Evolutionary conservation across 2,113 vertebrate genomes (phyloP).

Genomic region (Mandrillus leucophaeus): DNA sequence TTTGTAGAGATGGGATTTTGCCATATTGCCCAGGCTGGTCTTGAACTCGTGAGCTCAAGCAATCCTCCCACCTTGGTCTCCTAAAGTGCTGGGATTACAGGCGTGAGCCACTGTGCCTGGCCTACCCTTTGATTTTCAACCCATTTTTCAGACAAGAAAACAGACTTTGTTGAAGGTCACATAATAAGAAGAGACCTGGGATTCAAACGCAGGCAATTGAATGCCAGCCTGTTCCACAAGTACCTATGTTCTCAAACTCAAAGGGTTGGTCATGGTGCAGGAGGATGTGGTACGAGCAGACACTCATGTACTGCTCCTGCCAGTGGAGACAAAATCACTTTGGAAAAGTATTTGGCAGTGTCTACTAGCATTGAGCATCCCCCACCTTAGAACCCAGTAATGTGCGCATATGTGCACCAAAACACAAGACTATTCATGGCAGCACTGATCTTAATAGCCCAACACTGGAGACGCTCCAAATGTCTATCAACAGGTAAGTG

Average conservation of each 20-base stretch:
- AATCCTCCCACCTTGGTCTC: too few species aligned
- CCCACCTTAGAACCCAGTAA: background rate
- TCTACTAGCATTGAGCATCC: background rate
- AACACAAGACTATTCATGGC: background rate
- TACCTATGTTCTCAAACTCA: background rate
- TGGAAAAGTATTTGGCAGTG: background rate
- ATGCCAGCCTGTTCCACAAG: background rate
- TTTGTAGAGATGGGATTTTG: too few species aligned
- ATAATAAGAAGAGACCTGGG: background rate
- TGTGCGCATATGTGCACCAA: background rate
- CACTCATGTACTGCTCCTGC: background rate
- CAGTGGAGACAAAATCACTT: background rate
- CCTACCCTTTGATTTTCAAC: too few species aligned
- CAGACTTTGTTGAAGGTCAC: background rate
- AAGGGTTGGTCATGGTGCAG: background rate
- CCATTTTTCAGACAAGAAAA: background rate
- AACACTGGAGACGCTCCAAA: background rate
- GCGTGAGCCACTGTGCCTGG: too few species aligned
- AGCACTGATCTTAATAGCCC: background rate
- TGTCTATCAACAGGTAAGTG: background rate
- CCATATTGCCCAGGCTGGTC: too few species aligned
- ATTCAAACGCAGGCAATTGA: background rate
- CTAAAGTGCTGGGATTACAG: too few species aligned
- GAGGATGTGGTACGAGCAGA: background rate
- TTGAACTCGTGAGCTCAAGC: too few species aligned